Base-by-base conservation (phyloP, 2,113 vertebrate species). In the Maccullochella peelii region DNA sequence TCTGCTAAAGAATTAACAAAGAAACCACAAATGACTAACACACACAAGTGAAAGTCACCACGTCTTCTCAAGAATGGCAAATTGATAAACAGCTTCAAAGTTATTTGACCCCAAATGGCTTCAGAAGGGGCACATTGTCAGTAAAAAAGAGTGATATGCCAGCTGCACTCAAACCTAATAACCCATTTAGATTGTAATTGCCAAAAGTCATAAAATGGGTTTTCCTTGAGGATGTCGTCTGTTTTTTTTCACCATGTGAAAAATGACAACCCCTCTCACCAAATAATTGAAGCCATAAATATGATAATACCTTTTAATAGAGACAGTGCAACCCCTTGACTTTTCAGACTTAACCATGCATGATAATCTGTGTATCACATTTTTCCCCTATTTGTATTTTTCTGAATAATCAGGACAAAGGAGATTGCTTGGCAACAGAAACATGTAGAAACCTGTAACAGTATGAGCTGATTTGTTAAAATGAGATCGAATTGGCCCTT, bases 111-210 rank as follows among this genome's bases (percentile, higher is more conserved):
- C 18, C 16, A 33, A 44, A 65, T 80, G 10, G 73, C 82, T 77
- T 77, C 54, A 54, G 12, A 71, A 73, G 71, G 74, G 78, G 36
- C 63, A 86, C 49, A 72, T 57, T 63, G 55, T 82, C 71, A 82
- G 54, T 81, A 76, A 90, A 79, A 87, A 83, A 81, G 70, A 84
- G n/a, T 42, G 47, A 83, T 80, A 40, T 76, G 59, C 55, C 62
- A 18, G 58, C 80, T 66, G 73, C 77, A 80, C 77, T 85, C 63
- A 74, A 59, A 71, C 63, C 52, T 79, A 84, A 82, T 84, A 84
- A 84, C 78, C 67, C 79, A 86, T 83, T 80, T 73, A 73, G 66
- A 85, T 63, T 68, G 15, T 63, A 80, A 69, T 79, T 81, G 62
- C 54, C 66, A 75, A 75, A 84, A 73, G 80, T 61, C 78, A 72